phyloP scores from a whole-genome alignment of 1,140 invertebrate genomes.

The Brachionus calyciflorus region DNA sequence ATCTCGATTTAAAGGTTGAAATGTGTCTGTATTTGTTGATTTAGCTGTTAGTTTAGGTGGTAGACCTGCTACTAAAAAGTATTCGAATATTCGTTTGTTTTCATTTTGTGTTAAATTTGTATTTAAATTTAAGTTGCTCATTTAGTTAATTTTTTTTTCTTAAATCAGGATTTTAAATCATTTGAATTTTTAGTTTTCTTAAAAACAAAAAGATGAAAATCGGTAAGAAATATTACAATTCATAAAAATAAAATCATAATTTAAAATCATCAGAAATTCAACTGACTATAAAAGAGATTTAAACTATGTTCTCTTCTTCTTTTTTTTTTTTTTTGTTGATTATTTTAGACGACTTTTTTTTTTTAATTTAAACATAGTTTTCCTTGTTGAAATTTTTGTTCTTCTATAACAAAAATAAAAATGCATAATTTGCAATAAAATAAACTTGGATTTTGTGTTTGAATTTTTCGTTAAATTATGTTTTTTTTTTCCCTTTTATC shows the following conservation, averaged over 20 bases:
- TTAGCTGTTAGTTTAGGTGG: conserved; percentile 70
- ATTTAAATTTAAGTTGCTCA: not conserved
- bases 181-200: no score
- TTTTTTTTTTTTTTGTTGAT: no score
- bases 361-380: no score
- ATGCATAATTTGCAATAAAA: conserved; percentile 28
- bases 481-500: not conserved
- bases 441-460: conserved; percentile 8
- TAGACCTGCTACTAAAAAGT: conserved; percentile 94
- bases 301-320: no score
- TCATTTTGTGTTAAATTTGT: not conserved
- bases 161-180: no score
- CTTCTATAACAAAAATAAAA: not conserved
- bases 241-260: no score
- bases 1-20: not conserved
- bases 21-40: conserved; percentile 52
- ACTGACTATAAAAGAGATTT: no score
- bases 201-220: no score
- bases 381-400: not conserved
- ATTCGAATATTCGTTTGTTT: conserved; percentile 68
- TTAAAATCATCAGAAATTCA: no score
- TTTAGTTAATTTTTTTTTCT: not conserved
- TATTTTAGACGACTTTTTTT: no score
- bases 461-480: not conserved
- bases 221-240: no score